Conservation (phyloP, 2,113 vertebrate genomes). For the Leucosticte australis region DNA sequence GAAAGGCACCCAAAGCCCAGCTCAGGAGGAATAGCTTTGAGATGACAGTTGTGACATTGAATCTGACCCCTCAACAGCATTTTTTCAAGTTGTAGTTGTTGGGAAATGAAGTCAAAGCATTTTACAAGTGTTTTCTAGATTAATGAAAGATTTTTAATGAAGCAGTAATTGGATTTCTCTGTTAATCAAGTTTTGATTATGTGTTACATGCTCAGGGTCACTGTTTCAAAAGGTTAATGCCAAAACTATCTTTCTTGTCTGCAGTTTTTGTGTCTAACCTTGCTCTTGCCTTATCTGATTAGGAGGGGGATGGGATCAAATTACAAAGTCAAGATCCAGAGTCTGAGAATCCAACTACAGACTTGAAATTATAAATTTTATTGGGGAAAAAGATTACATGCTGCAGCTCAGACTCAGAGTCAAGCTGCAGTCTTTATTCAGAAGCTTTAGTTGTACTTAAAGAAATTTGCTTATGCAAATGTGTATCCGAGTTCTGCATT, state of each 20-base stretch:
- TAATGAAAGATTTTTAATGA: constrained; percentile 29
- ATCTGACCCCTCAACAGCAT: neutral
- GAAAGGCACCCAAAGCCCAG: neutral
- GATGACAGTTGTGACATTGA: neutral
- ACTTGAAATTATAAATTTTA: neutral
- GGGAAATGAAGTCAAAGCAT: neutral
- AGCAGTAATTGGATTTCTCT: constrained; percentile 21
- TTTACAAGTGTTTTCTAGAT: constrained; percentile 27
- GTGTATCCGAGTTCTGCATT: neutral
- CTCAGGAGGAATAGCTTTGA: neutral
- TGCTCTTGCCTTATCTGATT: neutral
- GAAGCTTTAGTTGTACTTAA: neutral
- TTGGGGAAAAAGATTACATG: neutral
- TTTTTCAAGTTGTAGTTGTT: neutral
- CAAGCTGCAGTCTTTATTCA: neutral
- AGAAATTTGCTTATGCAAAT: neutral
- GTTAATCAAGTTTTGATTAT: constrained; percentile 46
- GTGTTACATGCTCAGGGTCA: constrained; percentile 19
- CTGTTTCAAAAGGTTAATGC: neutral
- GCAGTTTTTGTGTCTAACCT: neutral
- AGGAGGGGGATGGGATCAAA: neutral
- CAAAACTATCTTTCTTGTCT: neutral
- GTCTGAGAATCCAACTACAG: neutral
- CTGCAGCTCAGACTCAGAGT: neutral
- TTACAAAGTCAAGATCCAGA: neutral